phyloP scores from a whole-genome alignment of 2,797 vertebrate genomes.

The Poeciliopsis infans region DNA sequence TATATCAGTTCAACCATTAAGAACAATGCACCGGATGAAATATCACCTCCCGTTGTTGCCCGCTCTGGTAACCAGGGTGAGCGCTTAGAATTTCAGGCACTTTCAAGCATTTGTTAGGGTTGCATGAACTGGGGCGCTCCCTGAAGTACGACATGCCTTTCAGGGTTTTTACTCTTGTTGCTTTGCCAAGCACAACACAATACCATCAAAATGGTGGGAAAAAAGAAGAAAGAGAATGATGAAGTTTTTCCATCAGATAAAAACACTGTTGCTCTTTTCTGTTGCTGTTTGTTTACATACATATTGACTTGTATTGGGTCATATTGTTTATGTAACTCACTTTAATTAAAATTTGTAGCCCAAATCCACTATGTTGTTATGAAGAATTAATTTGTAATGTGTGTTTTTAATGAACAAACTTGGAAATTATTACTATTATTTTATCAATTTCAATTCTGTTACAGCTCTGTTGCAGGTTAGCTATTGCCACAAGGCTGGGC shows the following conservation, averaged over 20 bases:
- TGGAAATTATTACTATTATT: not conserved
- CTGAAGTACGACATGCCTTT: not conserved
- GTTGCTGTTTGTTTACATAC: not conserved
- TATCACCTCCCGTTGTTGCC: slow-evolving; percentile 61
- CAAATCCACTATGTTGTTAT: not conserved
- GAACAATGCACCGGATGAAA: slow-evolving; percentile 62
- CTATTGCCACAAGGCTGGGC: not conserved
- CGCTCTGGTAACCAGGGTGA: slow-evolving; percentile 55
- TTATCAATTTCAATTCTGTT: not conserved
- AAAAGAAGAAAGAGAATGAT: not conserved
- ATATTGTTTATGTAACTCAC: not conserved
- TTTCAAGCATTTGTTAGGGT: not conserved
- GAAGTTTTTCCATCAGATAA: not conserved
- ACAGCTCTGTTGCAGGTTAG: not conserved
- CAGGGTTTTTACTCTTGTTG: not conserved
- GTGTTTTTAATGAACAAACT: not conserved
- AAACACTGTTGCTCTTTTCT: not conserved
- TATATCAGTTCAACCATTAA: slow-evolving; percentile 18
- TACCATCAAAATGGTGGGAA: not conserved
- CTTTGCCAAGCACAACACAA: not conserved
- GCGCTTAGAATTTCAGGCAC: not conserved
- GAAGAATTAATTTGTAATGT: not conserved
- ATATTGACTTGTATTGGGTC: not conserved
- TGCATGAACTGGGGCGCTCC: not conserved
- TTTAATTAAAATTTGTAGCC: not conserved